These are phyloP conservation scores for Catalaphyllia jardinei DNA, from an alignment of 64 coral and sea anemone species.

Conservation along the genomic window DNA sequence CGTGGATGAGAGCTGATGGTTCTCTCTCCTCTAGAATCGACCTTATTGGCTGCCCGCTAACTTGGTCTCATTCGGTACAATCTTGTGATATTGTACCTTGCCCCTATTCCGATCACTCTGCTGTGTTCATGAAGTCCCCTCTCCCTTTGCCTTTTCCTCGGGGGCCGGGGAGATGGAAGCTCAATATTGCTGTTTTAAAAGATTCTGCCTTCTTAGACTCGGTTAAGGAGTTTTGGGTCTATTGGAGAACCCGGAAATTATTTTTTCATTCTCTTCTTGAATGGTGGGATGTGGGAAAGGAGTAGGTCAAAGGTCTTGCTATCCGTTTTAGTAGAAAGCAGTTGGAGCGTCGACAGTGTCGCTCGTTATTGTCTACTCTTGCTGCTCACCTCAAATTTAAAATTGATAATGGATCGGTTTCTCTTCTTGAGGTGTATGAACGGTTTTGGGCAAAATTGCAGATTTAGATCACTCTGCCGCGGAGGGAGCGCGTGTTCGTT, in stretches of 20 bases:
- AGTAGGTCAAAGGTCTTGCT: slow-evolving; percentile 6
- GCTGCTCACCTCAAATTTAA: not conserved
- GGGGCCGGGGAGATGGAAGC: slow-evolving; percentile 33
- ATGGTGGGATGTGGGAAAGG: slow-evolving; percentile 58
- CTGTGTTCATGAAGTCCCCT: not conserved
- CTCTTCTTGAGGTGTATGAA: not conserved
- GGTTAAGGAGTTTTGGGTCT: not conserved
- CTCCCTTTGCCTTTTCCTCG: not conserved
- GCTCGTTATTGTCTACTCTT: not conserved
- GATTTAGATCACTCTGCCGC: not conserved
- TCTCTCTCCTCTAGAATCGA: not conserved
- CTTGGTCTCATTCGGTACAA: not conserved
- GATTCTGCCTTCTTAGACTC: not conserved
- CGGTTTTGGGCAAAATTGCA: not conserved
- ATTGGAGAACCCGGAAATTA: not conserved
- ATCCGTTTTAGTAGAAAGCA: not conserved
- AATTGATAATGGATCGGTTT: not conserved
- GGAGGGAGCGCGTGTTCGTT: not conserved
- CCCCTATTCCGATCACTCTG: slow-evolving; percentile 49
- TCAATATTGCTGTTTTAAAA: not conserved
- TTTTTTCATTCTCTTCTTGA: not conserved
- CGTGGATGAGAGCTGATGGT: not conserved
- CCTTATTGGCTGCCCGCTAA: not conserved
- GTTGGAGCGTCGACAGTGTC: not conserved
- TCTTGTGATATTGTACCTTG: not conserved